Evolutionary conservation across 1,140 invertebrate genomes (phyloP).

Genomic region (Steinernema khuongi): DNA sequence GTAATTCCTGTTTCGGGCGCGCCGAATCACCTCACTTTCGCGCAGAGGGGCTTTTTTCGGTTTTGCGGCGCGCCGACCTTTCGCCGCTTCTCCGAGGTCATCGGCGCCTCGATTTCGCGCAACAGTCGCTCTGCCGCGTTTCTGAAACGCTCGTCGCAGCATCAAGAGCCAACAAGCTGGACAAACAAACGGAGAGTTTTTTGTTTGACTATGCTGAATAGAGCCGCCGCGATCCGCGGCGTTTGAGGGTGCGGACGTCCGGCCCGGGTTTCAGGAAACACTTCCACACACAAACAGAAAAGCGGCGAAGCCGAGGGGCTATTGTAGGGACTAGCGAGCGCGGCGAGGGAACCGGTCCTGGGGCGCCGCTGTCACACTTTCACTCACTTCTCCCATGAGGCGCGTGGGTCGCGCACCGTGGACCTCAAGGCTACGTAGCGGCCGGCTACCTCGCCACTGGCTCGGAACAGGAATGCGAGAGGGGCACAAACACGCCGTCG

Average conservation of each 20-base stretch:
- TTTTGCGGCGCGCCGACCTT: neutral
- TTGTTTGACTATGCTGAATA: constrained; percentile 7
- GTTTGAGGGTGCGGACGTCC: constrained; percentile 3
- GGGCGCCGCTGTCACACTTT: constrained; percentile 13
- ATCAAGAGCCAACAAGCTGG: no score
- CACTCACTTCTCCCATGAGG: neutral
- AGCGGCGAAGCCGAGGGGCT: constrained; percentile 2
- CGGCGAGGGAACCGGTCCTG: constrained; percentile 3
- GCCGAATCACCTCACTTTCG: constrained; percentile 12
- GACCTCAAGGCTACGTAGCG: neutral
- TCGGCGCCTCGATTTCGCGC: constrained; percentile 11
- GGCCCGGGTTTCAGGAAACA: constrained; percentile 16
- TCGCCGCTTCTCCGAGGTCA: neutral
- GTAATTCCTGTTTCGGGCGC: constrained; percentile 9
- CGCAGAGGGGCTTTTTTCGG: constrained; percentile 9
- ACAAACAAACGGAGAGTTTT: neutral
- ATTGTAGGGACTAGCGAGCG: constrained; percentile 5
- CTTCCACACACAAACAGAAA: constrained; percentile 7
- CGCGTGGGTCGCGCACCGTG: neutral
- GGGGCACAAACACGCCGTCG: no score
- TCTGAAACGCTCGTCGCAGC: constrained; percentile 2
- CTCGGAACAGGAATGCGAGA: constrained; percentile 5
- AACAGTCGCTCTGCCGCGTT: neutral
- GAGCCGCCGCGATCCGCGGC: neutral
- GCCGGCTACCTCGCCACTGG: neutral